phyloP scores from a whole-genome alignment of 2,113 vertebrate genomes.

The Typhlomys cinereus region DNA sequence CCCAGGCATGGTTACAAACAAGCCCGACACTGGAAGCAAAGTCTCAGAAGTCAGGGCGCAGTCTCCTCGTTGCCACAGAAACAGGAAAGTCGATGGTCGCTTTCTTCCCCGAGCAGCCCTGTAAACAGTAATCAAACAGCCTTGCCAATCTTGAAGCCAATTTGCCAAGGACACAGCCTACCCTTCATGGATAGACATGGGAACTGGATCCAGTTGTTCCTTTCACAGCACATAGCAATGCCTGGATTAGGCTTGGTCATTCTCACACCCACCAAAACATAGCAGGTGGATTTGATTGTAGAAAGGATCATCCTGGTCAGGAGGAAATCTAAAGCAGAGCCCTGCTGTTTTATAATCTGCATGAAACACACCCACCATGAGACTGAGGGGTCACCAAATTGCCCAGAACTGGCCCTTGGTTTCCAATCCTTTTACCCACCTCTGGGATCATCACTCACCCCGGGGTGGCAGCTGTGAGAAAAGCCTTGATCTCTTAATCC shows the following conservation, averaged over 20 bases:
- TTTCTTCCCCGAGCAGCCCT: conserved; percentile 38
- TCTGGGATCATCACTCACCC: fast-evolving
- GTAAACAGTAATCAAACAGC: conserved; percentile 48
- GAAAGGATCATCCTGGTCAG: not conserved
- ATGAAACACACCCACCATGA: not conserved
- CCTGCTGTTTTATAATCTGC: not conserved
- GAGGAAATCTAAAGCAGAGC: not conserved
- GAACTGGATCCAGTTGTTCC: not conserved
- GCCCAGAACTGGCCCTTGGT: not conserved
- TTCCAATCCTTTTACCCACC: not conserved
- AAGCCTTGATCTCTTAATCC: not conserved
- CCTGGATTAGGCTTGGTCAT: conserved; percentile 21
- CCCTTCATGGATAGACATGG: not conserved
- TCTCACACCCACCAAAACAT: not conserved
- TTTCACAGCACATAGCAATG: not conserved
- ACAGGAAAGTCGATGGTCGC: not conserved
- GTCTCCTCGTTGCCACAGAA: not conserved
- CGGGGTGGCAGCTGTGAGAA: not conserved
- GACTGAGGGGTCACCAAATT: not conserved
- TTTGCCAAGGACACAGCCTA: conserved; percentile 9
- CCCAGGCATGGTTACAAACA: too few relatives aligned
- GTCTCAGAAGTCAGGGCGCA: not conserved
- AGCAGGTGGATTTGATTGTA: conserved; percentile 20
- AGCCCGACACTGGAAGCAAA: not conserved
- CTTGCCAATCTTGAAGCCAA: not conserved